phyloP scores from a whole-genome alignment of 2,888 invertebrate genomes.

The Arrhopalites spinosus region DNA sequence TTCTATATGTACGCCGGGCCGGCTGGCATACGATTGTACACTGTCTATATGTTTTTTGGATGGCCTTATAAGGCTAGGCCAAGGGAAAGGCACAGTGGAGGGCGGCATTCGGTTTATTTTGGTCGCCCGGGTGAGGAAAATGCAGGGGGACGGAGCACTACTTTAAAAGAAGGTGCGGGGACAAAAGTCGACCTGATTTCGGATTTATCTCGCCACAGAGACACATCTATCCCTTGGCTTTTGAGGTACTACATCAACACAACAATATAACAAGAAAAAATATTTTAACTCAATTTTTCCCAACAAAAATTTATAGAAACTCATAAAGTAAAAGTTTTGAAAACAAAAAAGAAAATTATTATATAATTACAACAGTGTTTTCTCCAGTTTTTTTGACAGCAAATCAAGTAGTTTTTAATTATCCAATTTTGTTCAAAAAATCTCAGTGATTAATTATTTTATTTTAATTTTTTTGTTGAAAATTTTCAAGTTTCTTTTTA shows the following conservation, averaged over 20 bases:
- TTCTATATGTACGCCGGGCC: neutral
- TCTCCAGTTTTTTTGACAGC: too few relatives aligned
- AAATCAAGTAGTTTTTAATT: too few relatives aligned
- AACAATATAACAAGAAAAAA: too few relatives aligned
- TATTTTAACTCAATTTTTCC: too few relatives aligned
- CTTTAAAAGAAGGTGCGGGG: slow-evolving; percentile 51
- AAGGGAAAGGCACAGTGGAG: slow-evolving; percentile 51
- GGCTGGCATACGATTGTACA: neutral
- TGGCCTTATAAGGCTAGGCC: slow-evolving; percentile 56
- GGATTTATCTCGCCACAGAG: slow-evolving; percentile 53
- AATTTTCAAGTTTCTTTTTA: too few relatives aligned
- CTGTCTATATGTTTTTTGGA: slow-evolving; percentile 52
- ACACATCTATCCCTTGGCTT: slow-evolving; percentile 55
- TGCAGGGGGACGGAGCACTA: slow-evolving; percentile 47
- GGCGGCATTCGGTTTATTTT: slow-evolving; percentile 55
- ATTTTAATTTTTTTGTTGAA: too few relatives aligned
- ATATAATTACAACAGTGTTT: too few relatives aligned
- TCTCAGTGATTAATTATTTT: too few relatives aligned
- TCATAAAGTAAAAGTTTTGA: too few relatives aligned
- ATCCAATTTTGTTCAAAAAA: too few relatives aligned
- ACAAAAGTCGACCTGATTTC: slow-evolving; percentile 55
- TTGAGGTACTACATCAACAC: slow-evolving; percentile 46
- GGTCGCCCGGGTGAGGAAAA: slow-evolving; percentile 55
- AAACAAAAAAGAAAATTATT: too few relatives aligned
- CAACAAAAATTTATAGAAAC: too few relatives aligned